These are phyloP conservation scores for Drosophila emarginata DNA, from an alignment of 2,888 invertebrate genomes.

Conservation along the genomic window DNA sequence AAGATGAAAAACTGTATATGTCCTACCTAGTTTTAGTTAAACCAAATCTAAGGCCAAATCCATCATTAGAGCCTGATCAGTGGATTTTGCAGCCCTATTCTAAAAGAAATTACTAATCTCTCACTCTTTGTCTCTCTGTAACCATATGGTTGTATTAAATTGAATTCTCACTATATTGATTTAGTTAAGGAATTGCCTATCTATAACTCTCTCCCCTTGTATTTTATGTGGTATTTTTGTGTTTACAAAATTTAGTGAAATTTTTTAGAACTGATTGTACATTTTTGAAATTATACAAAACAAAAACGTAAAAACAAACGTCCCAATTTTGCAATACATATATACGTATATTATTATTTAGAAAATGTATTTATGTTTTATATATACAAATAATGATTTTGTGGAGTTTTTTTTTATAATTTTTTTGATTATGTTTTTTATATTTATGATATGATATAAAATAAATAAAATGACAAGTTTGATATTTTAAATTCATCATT, in stretches of 20 bases:
- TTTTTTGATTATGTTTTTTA: slow-evolving; percentile 23
- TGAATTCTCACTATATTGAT: slow-evolving; percentile 48
- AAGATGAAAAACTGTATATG: neutral
- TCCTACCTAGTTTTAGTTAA: neutral
- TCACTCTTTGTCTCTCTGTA: slow-evolving; percentile 33
- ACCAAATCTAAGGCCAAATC: neutral
- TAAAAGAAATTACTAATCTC: neutral
- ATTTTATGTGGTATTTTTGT: slow-evolving; percentile 10
- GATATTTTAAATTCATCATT: slow-evolving; percentile 42
- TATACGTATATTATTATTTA: slow-evolving; percentile 17
- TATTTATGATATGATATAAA: slow-evolving; percentile 28
- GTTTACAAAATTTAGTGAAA: slow-evolving; percentile 55
- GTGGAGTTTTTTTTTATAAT: slow-evolving; percentile 24
- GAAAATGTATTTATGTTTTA: slow-evolving; percentile 18
- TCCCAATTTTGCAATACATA: slow-evolving; percentile 69
- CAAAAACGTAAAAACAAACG: slow-evolving; percentile 30
- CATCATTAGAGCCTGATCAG: neutral
- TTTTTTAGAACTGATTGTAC: slow-evolving; percentile 69
- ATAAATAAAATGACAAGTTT: slow-evolving; percentile 10
- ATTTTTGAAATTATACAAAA: slow-evolving; percentile 34
- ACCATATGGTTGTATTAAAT: slow-evolving; percentile 62
- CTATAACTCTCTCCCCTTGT: slow-evolving; percentile 16
- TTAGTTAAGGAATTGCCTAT: slow-evolving; percentile 42
- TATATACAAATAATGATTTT: slow-evolving; percentile 24
- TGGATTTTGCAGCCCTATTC: neutral